Evolutionary conservation across 1,140 invertebrate species (phyloP).

Genomic region (Zaprionus inermis): DNA sequence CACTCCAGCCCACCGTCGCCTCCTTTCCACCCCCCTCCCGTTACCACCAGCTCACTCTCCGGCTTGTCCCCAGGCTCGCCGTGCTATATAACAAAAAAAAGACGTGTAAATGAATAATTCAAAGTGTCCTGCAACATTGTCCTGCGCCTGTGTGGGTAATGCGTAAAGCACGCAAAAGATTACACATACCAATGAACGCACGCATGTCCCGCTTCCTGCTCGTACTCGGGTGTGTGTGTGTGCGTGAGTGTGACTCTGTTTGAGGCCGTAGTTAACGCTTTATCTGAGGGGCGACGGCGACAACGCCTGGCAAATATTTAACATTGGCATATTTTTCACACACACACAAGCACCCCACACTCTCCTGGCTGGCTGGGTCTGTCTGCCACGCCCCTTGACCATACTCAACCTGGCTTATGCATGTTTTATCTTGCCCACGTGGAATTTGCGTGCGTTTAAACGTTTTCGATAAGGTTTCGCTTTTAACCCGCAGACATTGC

Average conservation of each 20-base stretch:
- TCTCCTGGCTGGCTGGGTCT: conserved; percentile 28
- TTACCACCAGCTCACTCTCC: conserved; percentile 3
- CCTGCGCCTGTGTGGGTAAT: conserved; percentile 64
- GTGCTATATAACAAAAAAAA: conserved; percentile 32
- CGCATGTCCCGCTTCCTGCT: conserved; percentile 16
- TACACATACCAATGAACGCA: conserved; percentile 64
- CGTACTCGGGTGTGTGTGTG: conserved; percentile 28
- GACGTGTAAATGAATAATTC: conserved; percentile 79
- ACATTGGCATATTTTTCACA: conserved; percentile 79
- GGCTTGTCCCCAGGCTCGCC: conserved; percentile 60
- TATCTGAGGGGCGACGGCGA: conserved; percentile 68
- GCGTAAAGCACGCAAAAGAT: conserved; percentile 81
- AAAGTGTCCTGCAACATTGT: conserved; percentile 80
- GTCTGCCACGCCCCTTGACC: conserved; percentile 44
- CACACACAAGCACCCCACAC: conserved; percentile 45
- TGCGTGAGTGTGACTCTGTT: conserved; percentile 21
- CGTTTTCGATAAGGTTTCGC: conserved; percentile 80
- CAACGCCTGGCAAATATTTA: conserved; percentile 78
- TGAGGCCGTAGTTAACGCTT: conserved; percentile 74
- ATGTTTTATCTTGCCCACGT: conserved; percentile 81
- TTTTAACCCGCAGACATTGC: conserved; percentile 73
- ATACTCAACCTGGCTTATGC: conserved; percentile 64
- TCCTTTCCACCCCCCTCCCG: background rate
- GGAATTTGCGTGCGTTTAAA: conserved; percentile 82
- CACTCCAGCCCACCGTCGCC: background rate